Percentiles rank a stretch among this genome's conserved stretches.
Evolutionary conservation across 2,888 invertebrate genomes (phyloP).

Genomic region (Acanthoscelides obtectus): DNA sequence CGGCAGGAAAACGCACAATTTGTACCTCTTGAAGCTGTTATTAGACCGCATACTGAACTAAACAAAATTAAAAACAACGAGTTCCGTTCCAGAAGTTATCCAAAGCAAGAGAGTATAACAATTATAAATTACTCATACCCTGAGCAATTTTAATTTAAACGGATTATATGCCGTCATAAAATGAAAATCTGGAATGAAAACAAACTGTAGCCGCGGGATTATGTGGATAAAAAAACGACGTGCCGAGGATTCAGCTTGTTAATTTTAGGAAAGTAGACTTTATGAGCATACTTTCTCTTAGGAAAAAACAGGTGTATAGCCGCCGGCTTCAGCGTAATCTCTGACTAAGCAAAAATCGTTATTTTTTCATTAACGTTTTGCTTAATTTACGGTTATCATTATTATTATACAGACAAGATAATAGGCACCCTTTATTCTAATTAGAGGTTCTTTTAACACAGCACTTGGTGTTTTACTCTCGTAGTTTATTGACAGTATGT

Average conservation of each 20-base stretch:
- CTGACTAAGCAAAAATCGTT: background rate
- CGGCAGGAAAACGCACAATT: too few species aligned
- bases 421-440: too few species aligned
- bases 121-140: background rate
- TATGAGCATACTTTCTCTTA: background rate
- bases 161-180: background rate
- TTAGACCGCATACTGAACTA: background rate
- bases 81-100: background rate
- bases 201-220: background rate
- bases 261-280: background rate
- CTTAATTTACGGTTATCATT: too few species aligned
- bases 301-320: background rate
- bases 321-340: background rate
- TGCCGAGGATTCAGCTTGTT: background rate
- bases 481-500: too few species aligned
- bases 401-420: too few species aligned
- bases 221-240: background rate
- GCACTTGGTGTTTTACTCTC: too few species aligned
- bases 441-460: too few species aligned
- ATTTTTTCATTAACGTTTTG: background rate
- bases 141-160: background rate
- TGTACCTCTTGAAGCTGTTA: background rate
- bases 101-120: background rate
- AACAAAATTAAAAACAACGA: background rate
- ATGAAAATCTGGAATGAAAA: background rate